Evolutionary conservation across 2,797 vertebrate genomes (phyloP), one percentile per base, ranked within the genome.

Genomic region (Sebastes itinus): DNA sequence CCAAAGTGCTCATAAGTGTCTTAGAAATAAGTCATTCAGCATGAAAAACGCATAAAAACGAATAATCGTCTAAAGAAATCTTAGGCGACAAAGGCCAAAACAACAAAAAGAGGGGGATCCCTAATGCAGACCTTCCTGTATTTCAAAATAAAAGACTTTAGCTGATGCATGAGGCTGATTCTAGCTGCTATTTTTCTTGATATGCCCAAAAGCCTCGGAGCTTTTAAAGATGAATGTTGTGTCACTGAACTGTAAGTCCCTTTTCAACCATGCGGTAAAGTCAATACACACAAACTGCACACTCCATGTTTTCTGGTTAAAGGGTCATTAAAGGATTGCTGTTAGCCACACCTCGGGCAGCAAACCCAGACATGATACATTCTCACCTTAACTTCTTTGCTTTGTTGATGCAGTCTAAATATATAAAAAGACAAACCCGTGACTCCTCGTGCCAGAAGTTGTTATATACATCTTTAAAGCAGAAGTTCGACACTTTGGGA

Each of bases 401-500:
- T 78, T 80, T 73, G 73, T 65, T 7, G 81, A 58, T 16, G 73
- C 6, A 65, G 88, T 92, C 94, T 95, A 85, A 93, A 92, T 88
- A 87, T 92, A 92, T 59, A 72, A 9, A 79, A 80, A 84, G 71
- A 86, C 67, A 83, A 67, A 74, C 14, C 7, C 2, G 23, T 73
- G 79, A 83, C 72, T 75, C 28, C 13, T 25, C 7, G 27, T 5
- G 18, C 2, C 55, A 59, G 63, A 8, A 23, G 30, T 1, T 35
- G 0, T 35, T 35, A 35, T 35, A 42, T 14, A 18, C 4, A 60
- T 42, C n/a, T 49, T 25, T 49, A 38, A n/a, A 20, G 25, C n/a
- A 67, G 33, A 7, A 30, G 6, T 18, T 70, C 2, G 6, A 46
- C 46, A 30, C 60, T 38, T 71, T 38, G 14, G 38, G 32, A 75